Percentiles rank a stretch among this genome's conserved stretches.
Conservation (phyloP, 2,113 vertebrate genomes). For the Xenus cinereus region DNA sequence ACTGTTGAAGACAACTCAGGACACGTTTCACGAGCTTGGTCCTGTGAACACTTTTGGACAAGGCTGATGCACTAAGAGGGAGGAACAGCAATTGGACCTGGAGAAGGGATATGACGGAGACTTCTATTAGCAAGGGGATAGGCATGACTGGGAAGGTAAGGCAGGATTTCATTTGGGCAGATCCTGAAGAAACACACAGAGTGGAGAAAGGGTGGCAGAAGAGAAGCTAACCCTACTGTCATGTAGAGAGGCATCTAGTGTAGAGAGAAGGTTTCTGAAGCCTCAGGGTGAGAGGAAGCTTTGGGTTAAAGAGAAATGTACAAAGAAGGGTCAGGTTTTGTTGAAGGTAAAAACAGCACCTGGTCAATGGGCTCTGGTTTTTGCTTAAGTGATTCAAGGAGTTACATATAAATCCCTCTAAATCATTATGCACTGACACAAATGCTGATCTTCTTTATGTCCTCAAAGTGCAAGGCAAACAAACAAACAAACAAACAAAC, state of each 20-base stretch:
- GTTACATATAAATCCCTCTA: background rate
- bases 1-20: background rate
- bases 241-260: background rate
- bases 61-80: background rate
- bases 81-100: background rate
- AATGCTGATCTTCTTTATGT: background rate
- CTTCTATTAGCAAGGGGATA: fast-evolving
- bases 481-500: no score
- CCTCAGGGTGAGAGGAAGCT: background rate
- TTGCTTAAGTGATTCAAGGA: background rate
- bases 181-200: fast-evolving
- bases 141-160: background rate
- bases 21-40: fast-evolving
- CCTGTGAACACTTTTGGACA: background rate
- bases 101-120: background rate
- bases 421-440: background rate
- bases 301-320: background rate
- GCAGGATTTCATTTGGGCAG: background rate
- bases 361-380: background rate
- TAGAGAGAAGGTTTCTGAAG: background rate
- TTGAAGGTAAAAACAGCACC: background rate
- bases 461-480: background rate
- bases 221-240: background rate
- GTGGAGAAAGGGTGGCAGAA: background rate
- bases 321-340: background rate